Evolutionary conservation across 2,113 vertebrate species (phyloP).

Genomic region (Pelecanus crispus): DNA sequence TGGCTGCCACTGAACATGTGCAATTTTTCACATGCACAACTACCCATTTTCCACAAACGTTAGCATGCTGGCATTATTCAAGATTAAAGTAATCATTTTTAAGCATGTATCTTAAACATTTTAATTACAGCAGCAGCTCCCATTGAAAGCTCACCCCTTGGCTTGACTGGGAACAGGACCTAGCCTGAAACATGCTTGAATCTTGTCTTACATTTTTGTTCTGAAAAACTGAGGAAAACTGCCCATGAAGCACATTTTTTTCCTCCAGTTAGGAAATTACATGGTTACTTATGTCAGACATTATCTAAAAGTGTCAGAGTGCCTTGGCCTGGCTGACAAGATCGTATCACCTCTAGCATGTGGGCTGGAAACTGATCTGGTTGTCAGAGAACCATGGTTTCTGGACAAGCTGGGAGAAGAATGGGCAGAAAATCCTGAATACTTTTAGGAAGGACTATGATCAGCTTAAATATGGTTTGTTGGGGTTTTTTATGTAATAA

Average conservation of each 20-base stretch:
- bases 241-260: not conserved
- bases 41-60: not conserved
- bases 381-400: not conserved
- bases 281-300: not conserved
- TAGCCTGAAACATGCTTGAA: not conserved
- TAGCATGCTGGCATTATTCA: not conserved
- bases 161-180: not conserved
- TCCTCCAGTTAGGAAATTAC: not conserved
- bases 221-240: not conserved
- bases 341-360: not conserved
- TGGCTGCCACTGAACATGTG: not conserved
- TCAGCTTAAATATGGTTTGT: not conserved
- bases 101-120: not conserved
- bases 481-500: not conserved
- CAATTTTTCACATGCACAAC: not conserved
- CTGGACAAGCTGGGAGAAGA: not conserved
- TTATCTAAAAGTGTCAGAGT: not conserved
- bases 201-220: not conserved
- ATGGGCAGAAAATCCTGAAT: not conserved
- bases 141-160: not conserved
- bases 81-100: not conserved
- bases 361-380: not conserved
- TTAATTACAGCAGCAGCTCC: not conserved
- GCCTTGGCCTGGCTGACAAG: not conserved
- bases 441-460: not conserved